Evolutionary conservation across 2,888 invertebrate genomes (phyloP).

Genomic region (Hetaerina titia): DNA sequence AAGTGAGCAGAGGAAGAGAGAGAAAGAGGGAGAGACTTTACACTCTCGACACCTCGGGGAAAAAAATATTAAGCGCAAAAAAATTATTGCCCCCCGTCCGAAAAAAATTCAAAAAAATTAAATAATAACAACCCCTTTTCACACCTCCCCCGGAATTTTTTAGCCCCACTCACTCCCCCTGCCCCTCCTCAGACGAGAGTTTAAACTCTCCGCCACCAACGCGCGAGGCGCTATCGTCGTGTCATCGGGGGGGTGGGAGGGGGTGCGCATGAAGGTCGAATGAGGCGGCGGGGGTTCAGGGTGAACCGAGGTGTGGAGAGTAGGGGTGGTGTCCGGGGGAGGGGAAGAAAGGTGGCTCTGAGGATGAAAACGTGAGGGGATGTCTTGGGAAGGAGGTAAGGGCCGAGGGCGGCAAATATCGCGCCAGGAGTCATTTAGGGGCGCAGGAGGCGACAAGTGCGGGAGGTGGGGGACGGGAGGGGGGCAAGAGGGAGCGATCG

Average conservation of each 20-base stretch:
- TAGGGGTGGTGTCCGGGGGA: not conserved
- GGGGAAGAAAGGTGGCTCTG: not conserved
- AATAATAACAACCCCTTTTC: not conserved
- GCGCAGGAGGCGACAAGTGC: no score
- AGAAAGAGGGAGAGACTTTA: not conserved
- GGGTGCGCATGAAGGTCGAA: not conserved
- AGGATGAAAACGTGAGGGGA: not conserved
- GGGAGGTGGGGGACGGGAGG: no score
- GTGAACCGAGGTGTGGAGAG: not conserved
- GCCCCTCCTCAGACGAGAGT: not conserved
- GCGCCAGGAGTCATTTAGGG: no score
- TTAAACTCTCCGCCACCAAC: not conserved
- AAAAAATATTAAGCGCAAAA: not conserved
- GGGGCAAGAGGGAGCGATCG: no score
- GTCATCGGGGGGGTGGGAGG: not conserved
- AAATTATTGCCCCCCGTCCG: not conserved
- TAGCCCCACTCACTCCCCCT: not conserved
- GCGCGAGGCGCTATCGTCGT: not conserved
- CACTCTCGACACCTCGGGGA: not conserved
- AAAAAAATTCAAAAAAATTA: not conserved
- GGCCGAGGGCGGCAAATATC: no score
- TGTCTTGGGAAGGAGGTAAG: not conserved
- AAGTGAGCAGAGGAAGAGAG: not conserved
- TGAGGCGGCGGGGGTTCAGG: no score
- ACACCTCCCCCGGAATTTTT: not conserved